Evolutionary conservation across 2,797 vertebrate species (phyloP).

Genomic region (Gephyroberyx darwinii): DNA sequence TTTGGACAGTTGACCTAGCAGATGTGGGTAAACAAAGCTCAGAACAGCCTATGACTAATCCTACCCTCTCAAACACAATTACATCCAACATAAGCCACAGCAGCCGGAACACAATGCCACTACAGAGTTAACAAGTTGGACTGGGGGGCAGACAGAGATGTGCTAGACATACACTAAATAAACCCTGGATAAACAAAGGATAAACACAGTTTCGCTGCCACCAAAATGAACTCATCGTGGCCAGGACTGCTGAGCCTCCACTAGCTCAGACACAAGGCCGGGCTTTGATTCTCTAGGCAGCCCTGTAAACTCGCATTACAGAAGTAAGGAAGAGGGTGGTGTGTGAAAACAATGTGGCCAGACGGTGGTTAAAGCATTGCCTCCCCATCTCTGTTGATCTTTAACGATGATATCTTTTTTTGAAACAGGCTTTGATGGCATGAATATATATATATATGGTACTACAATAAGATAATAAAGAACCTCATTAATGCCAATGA

Average conservation of each 20-base stretch:
- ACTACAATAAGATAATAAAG: too few relatives aligned
- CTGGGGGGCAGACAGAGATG: constrained; percentile 25
- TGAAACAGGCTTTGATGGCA: constrained; percentile 52
- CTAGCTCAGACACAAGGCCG: constrained; percentile 46
- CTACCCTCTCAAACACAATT: constrained; percentile 43
- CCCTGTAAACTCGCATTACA: constrained; percentile 43
- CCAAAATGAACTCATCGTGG: constrained; percentile 38
- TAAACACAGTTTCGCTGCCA: constrained; percentile 61
- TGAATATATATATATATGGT: constrained; percentile 45
- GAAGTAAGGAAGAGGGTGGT: constrained; percentile 33
- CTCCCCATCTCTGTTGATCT: constrained; percentile 41
- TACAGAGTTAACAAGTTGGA: constrained; percentile 25
- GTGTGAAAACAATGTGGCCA: constrained; percentile 40
- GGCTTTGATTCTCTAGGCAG: constrained; percentile 48
- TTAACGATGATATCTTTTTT: constrained; percentile 28
- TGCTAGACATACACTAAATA: constrained; percentile 54
- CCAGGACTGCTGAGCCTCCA: constrained; percentile 32
- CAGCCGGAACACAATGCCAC: constrained; percentile 19
- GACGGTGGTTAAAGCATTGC: constrained; percentile 21
- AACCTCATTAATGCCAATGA: too few relatives aligned
- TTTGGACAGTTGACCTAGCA: constrained; percentile 55
- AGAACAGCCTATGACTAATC: constrained; percentile 45
- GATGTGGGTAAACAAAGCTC: constrained; percentile 51
- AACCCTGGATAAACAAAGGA: constrained; percentile 55
- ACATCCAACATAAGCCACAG: constrained; percentile 24